These are phyloP conservation scores for Choloepus hoffmanni DNA, from an alignment of 2,113 vertebrate species.

Conservation along the genomic window DNA sequence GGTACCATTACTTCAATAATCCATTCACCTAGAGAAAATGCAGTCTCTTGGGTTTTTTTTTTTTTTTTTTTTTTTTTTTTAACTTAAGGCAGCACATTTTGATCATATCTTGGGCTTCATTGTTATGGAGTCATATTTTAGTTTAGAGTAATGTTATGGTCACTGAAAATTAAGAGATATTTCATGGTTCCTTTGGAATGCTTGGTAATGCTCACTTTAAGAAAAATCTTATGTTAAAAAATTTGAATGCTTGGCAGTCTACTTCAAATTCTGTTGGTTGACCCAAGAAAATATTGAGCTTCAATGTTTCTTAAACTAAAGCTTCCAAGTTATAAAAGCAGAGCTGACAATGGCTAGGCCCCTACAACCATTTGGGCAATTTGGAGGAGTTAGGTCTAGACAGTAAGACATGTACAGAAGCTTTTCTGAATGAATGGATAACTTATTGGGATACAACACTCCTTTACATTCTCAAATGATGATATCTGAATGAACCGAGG, in stretches of 20 bases:
- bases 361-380: background rate
- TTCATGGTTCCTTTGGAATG: slow-evolving; percentile 55
- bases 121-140: background rate
- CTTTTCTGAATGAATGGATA: slow-evolving; percentile 24
- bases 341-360: background rate
- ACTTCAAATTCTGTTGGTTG: slow-evolving; percentile 30
- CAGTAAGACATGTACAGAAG: background rate
- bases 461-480: background rate
- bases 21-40: slow-evolving; percentile 2
- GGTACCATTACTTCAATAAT: background rate
- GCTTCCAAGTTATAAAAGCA: background rate
- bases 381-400: background rate
- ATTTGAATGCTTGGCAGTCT: slow-evolving; percentile 40
- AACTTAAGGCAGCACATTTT: slow-evolving; percentile 9
- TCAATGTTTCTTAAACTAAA: background rate
- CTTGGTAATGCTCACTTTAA: slow-evolving; percentile 12
- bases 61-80: background rate
- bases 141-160: background rate
- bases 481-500: background rate
- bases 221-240: slow-evolving; percentile 57
- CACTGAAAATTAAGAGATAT: background rate
- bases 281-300: slow-evolving; percentile 38
- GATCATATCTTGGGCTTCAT: background rate
- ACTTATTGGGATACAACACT: background rate
- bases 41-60: background rate